Conservation (phyloP, 2,797 vertebrate species). For the Parauchenoglanis ngamensis region DNA sequence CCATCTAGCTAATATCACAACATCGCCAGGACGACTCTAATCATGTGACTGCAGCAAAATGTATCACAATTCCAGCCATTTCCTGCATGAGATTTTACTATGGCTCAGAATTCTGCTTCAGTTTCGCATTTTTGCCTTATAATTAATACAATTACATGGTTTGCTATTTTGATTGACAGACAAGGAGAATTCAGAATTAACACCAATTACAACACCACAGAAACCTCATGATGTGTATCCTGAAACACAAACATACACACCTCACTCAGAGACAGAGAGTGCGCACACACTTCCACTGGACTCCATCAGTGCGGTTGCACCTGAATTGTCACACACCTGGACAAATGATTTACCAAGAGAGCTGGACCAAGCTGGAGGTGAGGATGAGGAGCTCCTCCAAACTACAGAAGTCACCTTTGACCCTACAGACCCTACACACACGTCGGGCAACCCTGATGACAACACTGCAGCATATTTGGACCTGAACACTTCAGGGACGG, state of each 20-base stretch:
- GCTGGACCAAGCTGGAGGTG: neutral
- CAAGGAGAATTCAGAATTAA: neutral
- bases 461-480: neutral
- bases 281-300: constrained; percentile 1
- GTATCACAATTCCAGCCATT: neutral
- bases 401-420: neutral
- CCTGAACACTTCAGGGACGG: neutral
- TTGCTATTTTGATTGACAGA: constrained; percentile 12
- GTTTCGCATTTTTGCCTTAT: neutral
- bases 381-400: neutral
- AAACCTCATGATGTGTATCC: neutral
- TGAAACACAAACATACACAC: constrained; percentile 9
- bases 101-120: neutral
- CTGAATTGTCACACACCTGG: constrained; percentile 17
- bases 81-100: neutral
- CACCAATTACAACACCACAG: neutral
- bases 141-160: neutral
- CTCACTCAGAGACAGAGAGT: neutral
- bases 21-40: neutral
- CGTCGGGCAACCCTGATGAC: neutral
- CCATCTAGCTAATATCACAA: neutral
- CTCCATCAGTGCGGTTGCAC: constrained; percentile 15
- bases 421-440: neutral
- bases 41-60: constrained; percentile 3
- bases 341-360: constrained; percentile 2